Base-by-base conservation (phyloP, 2,113 vertebrate genomes). In the Willisornis vidua region DNA sequence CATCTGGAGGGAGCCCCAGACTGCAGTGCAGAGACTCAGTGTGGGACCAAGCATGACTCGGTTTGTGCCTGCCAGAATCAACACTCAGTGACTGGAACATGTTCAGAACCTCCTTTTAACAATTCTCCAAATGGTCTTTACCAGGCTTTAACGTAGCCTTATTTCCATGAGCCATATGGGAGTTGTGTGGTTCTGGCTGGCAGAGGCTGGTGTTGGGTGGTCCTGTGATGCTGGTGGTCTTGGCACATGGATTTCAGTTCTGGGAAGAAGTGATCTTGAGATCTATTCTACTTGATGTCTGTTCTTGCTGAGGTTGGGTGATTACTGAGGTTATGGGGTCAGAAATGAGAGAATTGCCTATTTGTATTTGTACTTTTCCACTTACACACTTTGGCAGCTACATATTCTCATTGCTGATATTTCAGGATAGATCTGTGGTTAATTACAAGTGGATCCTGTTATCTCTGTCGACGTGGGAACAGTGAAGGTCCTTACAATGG, bases 1-100 rank as follows among this genome's bases (percentile, higher is more conserved):
- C 95, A 96, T 93, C 94, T 97, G 95, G 95, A 94, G 90, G 65
- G 93, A 96, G 83, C 93, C 76, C 88, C 94, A 6, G 7, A 87
- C 23, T 85, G 57, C 90, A 94, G 70, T 7, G 93, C 80, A 92
- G n/a, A 4, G 5, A 74, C 88, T 94, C 90, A 68, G 93, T 86
- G 83, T 93, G 92, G 94, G 93, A 94, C 86, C 4, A 23, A 81
- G 61, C 90, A 10, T 10, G 82, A 86, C 88, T 93, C 78, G 55
- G 92, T 88, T 85, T 90, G 76, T 0, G 26, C 68, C 73, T 96
- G 94, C 96, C 96, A 96, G 93, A 95, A 95, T 95, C 94, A 96
- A 97, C 96, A 96, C 58, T 92, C 93, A 96, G 90, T 10, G 72
- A 88, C 92, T 96, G 96, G 94, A 95, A 96, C 58, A 1, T 54